phyloP scores from a whole-genome alignment of 1,140 invertebrate genomes.

The Drosophila baimaii region DNA sequence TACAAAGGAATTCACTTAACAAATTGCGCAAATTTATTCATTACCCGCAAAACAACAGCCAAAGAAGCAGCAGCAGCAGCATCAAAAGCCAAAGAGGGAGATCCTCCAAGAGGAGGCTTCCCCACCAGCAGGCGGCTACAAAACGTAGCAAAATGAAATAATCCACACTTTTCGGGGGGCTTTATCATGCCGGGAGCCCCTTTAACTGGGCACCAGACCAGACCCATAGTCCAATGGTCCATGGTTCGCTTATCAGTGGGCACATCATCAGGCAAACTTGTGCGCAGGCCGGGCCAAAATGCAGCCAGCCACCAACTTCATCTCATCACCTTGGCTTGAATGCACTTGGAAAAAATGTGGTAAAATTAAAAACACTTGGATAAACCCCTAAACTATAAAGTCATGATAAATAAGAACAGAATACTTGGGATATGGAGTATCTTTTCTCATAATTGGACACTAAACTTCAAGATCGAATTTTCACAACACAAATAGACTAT shows the following conservation, averaged over 20 bases:
- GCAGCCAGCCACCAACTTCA: slow-evolving; percentile 68
- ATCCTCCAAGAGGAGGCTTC: slow-evolving; percentile 8
- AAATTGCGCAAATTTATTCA: slow-evolving; percentile 83
- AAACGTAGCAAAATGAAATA: slow-evolving; percentile 82
- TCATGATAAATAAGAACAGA: too few relatives aligned
- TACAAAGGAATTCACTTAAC: slow-evolving; percentile 83
- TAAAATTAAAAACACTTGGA: not conserved
- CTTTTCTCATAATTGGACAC: too few relatives aligned
- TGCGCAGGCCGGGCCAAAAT: slow-evolving; percentile 53
- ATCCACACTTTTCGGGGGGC: slow-evolving; percentile 76
- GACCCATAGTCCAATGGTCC: slow-evolving; percentile 24
- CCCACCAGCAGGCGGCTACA: slow-evolving; percentile 57
- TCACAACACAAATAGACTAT: too few relatives aligned
- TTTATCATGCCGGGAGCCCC: slow-evolving; percentile 70
- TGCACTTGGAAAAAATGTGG: not conserved
- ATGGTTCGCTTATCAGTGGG: slow-evolving; percentile 69
- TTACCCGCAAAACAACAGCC: slow-evolving; percentile 75
- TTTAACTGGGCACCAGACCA: slow-evolving; percentile 9
- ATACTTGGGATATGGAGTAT: too few relatives aligned
- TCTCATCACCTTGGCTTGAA: slow-evolving; percentile 64
- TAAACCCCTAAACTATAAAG: not conserved
- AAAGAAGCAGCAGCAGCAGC: slow-evolving; percentile 12
- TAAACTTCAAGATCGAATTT: too few relatives aligned
- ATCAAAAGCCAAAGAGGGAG: not conserved
- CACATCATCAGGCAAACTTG: slow-evolving; percentile 71